Percentiles rank a stretch among this genome's conserved stretches.
Evolutionary conservation across 2,888 invertebrate species (phyloP).

Genomic region (Cotesia congregata): DNA sequence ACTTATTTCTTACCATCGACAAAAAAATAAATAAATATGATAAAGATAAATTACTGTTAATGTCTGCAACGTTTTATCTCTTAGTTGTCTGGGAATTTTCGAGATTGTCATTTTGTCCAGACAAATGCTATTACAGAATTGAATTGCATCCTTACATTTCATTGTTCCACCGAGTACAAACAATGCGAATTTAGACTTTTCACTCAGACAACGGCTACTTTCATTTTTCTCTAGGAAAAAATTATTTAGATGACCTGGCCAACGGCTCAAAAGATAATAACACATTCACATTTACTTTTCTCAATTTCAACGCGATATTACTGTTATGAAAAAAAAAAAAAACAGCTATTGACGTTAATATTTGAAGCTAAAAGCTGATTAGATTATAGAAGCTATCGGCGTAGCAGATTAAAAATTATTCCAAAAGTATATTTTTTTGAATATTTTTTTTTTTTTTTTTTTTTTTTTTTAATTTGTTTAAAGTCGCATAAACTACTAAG

Average conservation of each 20-base stretch:
- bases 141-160: conserved; percentile 23
- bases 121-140: conserved; percentile 21
- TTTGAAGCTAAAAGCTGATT: no score
- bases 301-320: neutral
- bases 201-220: conserved; percentile 8
- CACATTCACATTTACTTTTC: neutral
- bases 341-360: no score
- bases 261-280: neutral
- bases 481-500: no score
- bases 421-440: no score
- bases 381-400: no score
- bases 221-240: conserved; percentile 19
- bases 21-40: neutral
- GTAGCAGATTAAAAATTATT: no score
- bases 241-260: neutral
- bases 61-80: neutral
- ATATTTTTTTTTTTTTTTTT: no score
- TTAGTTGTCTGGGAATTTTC: neutral
- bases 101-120: conserved; percentile 5
- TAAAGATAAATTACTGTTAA: neutral
- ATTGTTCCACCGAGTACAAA: neutral
- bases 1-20: neutral
- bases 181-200: conserved; percentile 4
- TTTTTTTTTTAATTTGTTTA: no score
- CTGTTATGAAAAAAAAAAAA: no score